These are phyloP conservation scores for Malthinus flaveolus DNA, from an alignment of 2,888 invertebrate species.

Conservation along the genomic window DNA sequence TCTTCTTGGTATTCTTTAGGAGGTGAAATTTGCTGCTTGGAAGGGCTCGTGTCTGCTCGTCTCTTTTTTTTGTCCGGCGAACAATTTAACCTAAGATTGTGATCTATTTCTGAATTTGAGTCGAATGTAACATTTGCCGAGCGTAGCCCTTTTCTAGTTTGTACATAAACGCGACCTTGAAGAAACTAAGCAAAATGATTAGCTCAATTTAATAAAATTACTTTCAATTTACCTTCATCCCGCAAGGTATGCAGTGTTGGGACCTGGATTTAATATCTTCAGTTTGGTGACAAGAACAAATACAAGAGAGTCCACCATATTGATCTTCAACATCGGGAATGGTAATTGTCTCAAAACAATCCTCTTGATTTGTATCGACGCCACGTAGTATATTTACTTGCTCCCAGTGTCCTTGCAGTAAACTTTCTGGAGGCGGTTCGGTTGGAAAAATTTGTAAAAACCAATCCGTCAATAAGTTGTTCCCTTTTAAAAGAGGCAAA, in stretches of 20 bases:
- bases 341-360: conserved; percentile 61
- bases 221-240: conserved; percentile 55
- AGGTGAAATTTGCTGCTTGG: conserved; percentile 44
- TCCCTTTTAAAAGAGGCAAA: conserved; percentile 78
- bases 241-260: conserved; percentile 63
- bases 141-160: conserved; percentile 69
- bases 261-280: conserved; percentile 54
- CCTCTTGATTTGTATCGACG: conserved; percentile 47
- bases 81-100: conserved; percentile 54
- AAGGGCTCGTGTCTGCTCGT: conserved; percentile 45
- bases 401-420: conserved; percentile 58
- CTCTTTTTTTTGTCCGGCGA: conserved; percentile 39
- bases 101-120: conserved; percentile 55
- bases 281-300: conserved; percentile 60
- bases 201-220: background rate
- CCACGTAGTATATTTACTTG: conserved; percentile 50
- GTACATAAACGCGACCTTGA: conserved; percentile 74
- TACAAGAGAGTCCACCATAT: conserved; percentile 63
- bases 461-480: conserved; percentile 76
- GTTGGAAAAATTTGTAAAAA: conserved; percentile 78
- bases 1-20: conserved; percentile 49
- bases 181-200: conserved; percentile 64
- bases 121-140: conserved; percentile 67
- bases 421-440: conserved; percentile 73
- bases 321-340: conserved; percentile 62